Evolutionary conservation across 2,888 invertebrate genomes (phyloP), one percentile per base, ranked within the genome.

Genomic region (Penaeus monodon): DNA sequence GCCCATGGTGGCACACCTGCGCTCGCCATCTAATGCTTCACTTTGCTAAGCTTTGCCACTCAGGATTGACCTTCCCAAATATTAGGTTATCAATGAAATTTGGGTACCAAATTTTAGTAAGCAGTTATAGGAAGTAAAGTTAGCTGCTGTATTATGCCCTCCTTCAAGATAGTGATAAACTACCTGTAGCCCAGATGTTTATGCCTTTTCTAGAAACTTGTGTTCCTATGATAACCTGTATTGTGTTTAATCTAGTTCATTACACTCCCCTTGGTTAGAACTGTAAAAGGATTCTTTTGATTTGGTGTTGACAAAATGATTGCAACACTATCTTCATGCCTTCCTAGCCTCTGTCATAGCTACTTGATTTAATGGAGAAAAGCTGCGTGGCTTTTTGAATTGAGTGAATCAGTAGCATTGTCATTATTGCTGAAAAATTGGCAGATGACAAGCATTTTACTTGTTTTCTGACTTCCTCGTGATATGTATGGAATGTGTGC

Each of bases 401-500:
- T 49, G 70, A 70, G 82, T 82, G 73, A 82, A 77, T 77, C 77
- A 77, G 20, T 77, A 63, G 77, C 70, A 82, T 73, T 82, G 73
- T 73, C 68, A 82, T 33, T 73, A 49, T 49, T 73, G 73, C 70
- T 82, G 38, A 70, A 49, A 63, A 57, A 57, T 57, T 57, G 73
- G 82, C 73, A 73, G 82, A 29, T 73, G 70, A 73, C 73, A 82
- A 82, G 73, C 82, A 73, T 82, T 82, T 49, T 81, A 73, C 57
- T 82, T 82, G 70, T 82, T 77, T 77, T 38, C 73, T 57, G 68
- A 81, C 70, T 81, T 49, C 49, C 77, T 77, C 57, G 82, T 82
- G 82, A 82, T 82, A 82, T 82, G 49, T 73, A 70, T 57, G 73
- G 73, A 82, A 70, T 73, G 82, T 82, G 49, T 82, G 73, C 65